A percentile compares a stretch with the other conserved stretches of the same genome.
Evolutionary conservation across 2,888 invertebrate species (phyloP).

Genomic region (Piscicola geometra): DNA sequence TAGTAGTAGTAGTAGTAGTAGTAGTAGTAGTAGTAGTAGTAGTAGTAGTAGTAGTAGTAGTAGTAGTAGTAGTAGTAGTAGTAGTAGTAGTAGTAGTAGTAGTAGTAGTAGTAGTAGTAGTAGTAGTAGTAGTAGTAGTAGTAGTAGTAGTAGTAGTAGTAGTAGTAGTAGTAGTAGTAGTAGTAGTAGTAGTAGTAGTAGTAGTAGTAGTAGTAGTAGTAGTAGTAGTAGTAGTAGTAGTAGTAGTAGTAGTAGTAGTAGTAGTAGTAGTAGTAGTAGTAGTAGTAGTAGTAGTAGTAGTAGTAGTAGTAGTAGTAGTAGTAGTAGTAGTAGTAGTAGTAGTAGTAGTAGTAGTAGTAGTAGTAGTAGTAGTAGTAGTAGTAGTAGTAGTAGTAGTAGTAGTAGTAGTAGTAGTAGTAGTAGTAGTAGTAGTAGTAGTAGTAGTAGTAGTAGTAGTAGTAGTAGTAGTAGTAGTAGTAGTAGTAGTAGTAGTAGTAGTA

Average conservation of each 20-base stretch:
- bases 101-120: conserved; percentile 6
- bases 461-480: conserved; percentile 32
- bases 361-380: neutral
- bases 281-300: conserved; percentile 39
- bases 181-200: conserved; percentile 29
- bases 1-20: neutral
- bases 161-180: conserved; percentile 30
- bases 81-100: conserved; percentile 3
- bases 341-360: conserved; percentile 1
- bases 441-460: conserved; percentile 19
- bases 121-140: conserved; percentile 12
- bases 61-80: neutral
- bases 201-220: conserved; percentile 39
- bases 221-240: conserved; percentile 41
- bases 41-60: neutral
- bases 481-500: conserved; percentile 39
- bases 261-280: conserved; percentile 41
- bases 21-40: conserved; percentile 3
- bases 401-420: conserved; percentile 30
- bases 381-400: conserved; percentile 11
- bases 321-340: neutral
- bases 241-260: conserved; percentile 41
- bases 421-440: conserved; percentile 10
- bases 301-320: conserved; percentile 37
- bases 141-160: conserved; percentile 17